These are phyloP conservation scores for Arbacia lixula DNA, from an alignment of 53 echinoderm and acorn worm genomes.

Conservation along the genomic window DNA sequence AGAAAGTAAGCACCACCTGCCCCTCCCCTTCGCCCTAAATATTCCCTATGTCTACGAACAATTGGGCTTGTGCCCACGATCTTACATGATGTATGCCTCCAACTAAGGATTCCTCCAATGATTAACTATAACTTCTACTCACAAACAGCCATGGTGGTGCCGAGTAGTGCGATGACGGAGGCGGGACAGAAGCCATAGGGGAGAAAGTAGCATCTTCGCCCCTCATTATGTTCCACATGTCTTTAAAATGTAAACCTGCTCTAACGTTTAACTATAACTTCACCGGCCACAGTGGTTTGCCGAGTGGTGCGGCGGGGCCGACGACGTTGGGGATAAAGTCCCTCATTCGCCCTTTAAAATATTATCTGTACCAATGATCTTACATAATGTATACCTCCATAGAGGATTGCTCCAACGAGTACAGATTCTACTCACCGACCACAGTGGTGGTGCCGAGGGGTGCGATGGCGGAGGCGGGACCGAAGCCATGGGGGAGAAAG, in stretches of 20 bases:
- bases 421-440: conserved; percentile 23
- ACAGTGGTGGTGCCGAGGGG: conserved; percentile 91
- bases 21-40: too few relatives aligned
- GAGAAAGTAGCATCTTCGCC: too few relatives aligned
- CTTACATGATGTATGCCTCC: not conserved
- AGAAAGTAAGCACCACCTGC: too few relatives aligned
- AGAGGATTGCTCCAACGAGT: not conserved
- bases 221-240: too few relatives aligned
- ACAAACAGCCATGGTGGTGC: conserved; percentile 76
- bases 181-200: too few relatives aligned
- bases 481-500: conserved; percentile 89
- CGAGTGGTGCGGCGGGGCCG: conserved; percentile 84
- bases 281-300: conserved; percentile 91
- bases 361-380: too few relatives aligned
- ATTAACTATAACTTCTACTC: not conserved
- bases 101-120: not conserved
- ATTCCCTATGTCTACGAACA: too few relatives aligned
- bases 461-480: conserved; percentile 85
- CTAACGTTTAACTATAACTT: too few relatives aligned
- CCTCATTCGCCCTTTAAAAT: conserved; percentile 82
- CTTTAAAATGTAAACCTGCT: too few relatives aligned
- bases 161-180: too few relatives aligned
- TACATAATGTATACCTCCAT: not conserved
- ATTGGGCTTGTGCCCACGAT: too few relatives aligned
- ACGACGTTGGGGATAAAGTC: conserved; percentile 93